Base-by-base conservation (phyloP, 35 echinoderm and acorn worm species). In the Patiria miniata region DNA sequence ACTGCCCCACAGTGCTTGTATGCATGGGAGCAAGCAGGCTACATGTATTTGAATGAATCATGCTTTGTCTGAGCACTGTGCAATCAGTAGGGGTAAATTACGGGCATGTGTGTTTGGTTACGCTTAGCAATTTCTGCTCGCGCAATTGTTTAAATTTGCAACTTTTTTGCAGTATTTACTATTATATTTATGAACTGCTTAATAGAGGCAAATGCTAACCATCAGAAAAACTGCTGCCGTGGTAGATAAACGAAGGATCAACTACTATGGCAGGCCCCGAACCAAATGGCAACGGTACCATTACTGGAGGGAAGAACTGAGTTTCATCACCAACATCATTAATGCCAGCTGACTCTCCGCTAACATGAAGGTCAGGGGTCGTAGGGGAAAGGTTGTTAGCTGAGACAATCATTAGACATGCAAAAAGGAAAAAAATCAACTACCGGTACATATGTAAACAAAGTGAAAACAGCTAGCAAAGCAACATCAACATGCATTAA, bases 341-440 rank as follows among this genome's bases (percentile, higher is more conserved):
- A 1, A 23, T 14, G 65, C 26, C 29, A 34, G 1, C 65, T 26
- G 65, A 12, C 19, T 73, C 65, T 23, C 14, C 26, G 8, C 21
- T 73, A 18, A 14, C 19, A 30, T 73, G 26, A 34, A 23, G 21
- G 65, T 73, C 26, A 73, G 9, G 29, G 65, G 65, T 73, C 29
- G 34, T 32, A 73, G 34, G 26, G 29, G 26, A 26, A 73, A 34
- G 30, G 65, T 34, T 32, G 65, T 34, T 30, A 73, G 65, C 65
- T 73, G 14, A 47, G 42, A 12, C 51, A 52, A 53, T n/a, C 50
- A 32, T 32, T 77, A 77, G 83, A 86, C 23, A 78, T 68, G 26
- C 40, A 42, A 37, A 10, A 8, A 40, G 42, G 61, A 39, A 18
- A 86, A 86, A 42, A 50, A 4, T 28, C 16, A 86, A 73, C n/a